These are phyloP conservation scores for Drosophila neonasuta DNA, from an alignment of 2,888 invertebrate genomes.

Conservation along the genomic window DNA sequence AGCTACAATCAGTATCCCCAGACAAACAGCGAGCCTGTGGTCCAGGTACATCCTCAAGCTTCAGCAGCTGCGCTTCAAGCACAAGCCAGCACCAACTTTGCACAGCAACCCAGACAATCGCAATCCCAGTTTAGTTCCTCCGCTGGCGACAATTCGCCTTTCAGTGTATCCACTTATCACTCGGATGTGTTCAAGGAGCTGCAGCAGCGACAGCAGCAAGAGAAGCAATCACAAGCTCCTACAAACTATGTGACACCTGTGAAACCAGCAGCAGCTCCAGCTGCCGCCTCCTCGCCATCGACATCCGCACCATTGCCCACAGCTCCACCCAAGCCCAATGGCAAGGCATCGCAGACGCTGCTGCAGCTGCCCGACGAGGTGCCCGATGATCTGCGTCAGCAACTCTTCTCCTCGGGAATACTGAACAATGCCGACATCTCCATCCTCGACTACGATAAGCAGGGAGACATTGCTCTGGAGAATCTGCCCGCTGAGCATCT, in stretches of 20 bases:
- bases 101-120: slow-evolving; percentile 75
- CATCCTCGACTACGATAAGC: slow-evolving; percentile 93
- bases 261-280: slow-evolving; percentile 8
- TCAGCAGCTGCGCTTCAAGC: slow-evolving; percentile 70
- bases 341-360: slow-evolving; percentile 71
- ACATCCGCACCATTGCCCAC: slow-evolving; percentile 25
- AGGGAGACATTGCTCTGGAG: slow-evolving; percentile 92
- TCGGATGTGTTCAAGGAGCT: slow-evolving; percentile 81
- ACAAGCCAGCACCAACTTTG: slow-evolving; percentile 55
- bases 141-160: slow-evolving; percentile 66
- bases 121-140: slow-evolving; percentile 18
- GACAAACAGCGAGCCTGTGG: slow-evolving; percentile 43
- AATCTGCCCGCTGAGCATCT: slow-evolving; percentile 92
- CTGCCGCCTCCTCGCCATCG: neutral
- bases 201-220: slow-evolving; percentile 70
- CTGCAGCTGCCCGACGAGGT: slow-evolving; percentile 92
- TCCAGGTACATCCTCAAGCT: slow-evolving; percentile 74
- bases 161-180: slow-evolving; percentile 81
- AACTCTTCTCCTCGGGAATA: slow-evolving; percentile 92
- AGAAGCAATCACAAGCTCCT: slow-evolving; percentile 26
- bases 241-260: slow-evolving; percentile 4
- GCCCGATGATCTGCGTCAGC: slow-evolving; percentile 92
- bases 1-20: slow-evolving; percentile 68
- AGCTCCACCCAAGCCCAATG: slow-evolving; percentile 43
- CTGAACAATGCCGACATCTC: slow-evolving; percentile 94